Conservation (phyloP, 2,888 invertebrate species). For the Horisme vitalbata region DNA sequence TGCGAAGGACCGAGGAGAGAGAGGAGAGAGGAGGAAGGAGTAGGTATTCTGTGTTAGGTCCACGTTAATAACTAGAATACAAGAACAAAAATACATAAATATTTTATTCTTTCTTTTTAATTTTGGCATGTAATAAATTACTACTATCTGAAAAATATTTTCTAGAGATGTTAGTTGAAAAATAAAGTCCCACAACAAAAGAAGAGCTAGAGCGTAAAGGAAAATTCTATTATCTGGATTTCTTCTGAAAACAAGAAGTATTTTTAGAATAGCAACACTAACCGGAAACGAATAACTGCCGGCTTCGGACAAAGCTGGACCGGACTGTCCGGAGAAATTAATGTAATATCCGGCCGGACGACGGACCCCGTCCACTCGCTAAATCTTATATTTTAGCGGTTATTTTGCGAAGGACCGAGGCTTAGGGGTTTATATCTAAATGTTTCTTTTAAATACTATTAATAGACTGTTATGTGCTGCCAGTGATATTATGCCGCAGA, state of each 20-base stretch:
- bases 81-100: too few species aligned
- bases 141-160: too few species aligned
- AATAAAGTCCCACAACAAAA: not conserved
- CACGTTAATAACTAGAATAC: too few species aligned
- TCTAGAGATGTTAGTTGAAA: too few species aligned
- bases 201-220: conserved; percentile 5
- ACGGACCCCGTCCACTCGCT: conserved; percentile 6
- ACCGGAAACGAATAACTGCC: conserved; percentile 33
- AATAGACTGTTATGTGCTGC: not conserved
- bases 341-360: conserved; percentile 33
- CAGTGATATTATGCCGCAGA: too few species aligned
- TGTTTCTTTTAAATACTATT: too few species aligned
- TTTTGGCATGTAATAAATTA: too few species aligned
- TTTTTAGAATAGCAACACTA: conserved; percentile 17
- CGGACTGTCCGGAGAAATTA: conserved; percentile 27
- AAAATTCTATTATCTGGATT: conserved; percentile 8
- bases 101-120: too few species aligned
- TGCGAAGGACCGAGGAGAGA: not conserved
- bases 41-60: too few species aligned
- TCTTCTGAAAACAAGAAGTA: conserved; percentile 9
- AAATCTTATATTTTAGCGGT: conserved; percentile 14
- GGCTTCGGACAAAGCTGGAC: conserved; percentile 28
- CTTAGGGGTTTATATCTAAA: not conserved
- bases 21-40: too few species aligned
- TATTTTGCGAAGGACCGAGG: not conserved